These are phyloP conservation scores for Anguilla pacifica DNA, from an alignment of 2,797 vertebrate genomes.

Conservation along the genomic window DNA sequence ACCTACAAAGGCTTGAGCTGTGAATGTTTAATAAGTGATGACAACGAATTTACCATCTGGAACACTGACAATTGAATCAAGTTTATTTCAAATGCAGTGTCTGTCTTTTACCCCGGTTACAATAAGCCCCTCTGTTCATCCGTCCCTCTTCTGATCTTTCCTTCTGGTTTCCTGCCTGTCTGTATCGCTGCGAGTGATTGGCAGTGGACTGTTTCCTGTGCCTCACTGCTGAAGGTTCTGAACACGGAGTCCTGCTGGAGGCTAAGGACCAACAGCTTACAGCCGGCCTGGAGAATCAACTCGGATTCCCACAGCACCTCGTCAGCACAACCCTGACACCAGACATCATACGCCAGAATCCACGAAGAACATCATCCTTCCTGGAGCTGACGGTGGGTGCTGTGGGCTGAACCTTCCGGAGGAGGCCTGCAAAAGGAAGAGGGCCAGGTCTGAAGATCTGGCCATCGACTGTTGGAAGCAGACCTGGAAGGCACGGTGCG, in stretches of 20 bases:
- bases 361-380: too few relatives aligned
- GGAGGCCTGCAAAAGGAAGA: neutral
- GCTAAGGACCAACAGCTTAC: too few relatives aligned
- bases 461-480: neutral
- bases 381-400: too few relatives aligned
- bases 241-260: neutral
- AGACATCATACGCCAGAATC: too few relatives aligned
- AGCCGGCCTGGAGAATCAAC: too few relatives aligned
- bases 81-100: neutral
- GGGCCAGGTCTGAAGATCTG: neutral
- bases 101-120: neutral
- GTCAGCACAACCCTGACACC: too few relatives aligned
- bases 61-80: neutral
- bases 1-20: neutral
- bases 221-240: neutral
- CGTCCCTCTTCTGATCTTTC: neutral
- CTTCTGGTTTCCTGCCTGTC: neutral
- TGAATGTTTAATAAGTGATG: neutral
- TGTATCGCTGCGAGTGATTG: neutral
- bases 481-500: constrained; percentile 18
- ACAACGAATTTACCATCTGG: neutral
- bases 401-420: neutral
- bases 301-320: too few relatives aligned
- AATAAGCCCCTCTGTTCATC: neutral
- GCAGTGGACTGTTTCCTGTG: neutral